Evolutionary conservation across 2,888 invertebrate genomes (phyloP).

Genomic region (Eupithecia inturbata): DNA sequence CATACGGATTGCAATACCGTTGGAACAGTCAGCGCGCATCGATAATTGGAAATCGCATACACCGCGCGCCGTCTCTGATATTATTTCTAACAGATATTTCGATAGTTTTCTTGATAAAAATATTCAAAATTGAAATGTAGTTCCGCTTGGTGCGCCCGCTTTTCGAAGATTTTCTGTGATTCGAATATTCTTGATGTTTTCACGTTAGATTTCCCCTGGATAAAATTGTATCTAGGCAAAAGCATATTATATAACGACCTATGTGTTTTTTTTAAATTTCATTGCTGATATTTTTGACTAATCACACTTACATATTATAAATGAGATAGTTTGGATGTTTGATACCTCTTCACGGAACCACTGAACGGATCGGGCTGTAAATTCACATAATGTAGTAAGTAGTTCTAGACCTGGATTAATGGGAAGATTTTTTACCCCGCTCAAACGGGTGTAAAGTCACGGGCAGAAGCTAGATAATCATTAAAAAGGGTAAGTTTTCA

Average conservation of each 20-base stretch:
- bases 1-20: constrained; percentile 58
- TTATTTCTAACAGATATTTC: constrained; percentile 55
- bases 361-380: no score
- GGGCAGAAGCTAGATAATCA: no score
- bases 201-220: background rate
- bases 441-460: no score
- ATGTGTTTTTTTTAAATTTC: background rate
- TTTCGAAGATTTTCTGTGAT: background rate
- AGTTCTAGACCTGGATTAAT: no score
- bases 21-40: constrained; percentile 59
- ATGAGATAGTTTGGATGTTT: background rate
- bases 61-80: constrained; percentile 52
- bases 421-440: no score
- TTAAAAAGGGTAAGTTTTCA: background rate
- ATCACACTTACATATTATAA: background rate
- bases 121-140: constrained; percentile 21
- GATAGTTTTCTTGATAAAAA: constrained; percentile 41
- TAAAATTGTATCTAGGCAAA: background rate
- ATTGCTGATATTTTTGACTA: background rate
- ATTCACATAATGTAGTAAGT: no score
- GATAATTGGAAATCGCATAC: constrained; percentile 71
- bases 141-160: constrained; percentile 21
- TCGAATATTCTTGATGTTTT: constrained; percentile 3
- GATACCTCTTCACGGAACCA: no score
- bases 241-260: background rate